A percentile compares a stretch with the other conserved stretches of the same genome.
Evolutionary conservation across 1,140 invertebrate genomes (phyloP).

Genomic region (Drosophila subobscura): DNA sequence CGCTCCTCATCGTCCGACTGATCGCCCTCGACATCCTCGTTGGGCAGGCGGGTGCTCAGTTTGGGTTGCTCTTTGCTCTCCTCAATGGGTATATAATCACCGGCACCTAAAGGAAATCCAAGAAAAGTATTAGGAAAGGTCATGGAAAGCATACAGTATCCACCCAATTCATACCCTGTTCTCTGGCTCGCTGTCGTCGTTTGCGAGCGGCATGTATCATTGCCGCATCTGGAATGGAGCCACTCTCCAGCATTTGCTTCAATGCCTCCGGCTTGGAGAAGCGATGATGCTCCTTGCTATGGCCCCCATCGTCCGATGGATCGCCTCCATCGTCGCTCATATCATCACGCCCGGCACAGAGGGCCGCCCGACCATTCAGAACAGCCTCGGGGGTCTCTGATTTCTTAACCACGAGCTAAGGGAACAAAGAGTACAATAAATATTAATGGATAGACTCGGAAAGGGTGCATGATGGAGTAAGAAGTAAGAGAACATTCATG

Average conservation of each 20-base stretch:
- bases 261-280: slow-evolving; percentile 88
- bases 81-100: slow-evolving; percentile 92
- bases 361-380: slow-evolving; percentile 91
- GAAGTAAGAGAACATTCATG: slow-evolving; percentile 12
- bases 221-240: slow-evolving; percentile 97
- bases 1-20: slow-evolving; percentile 88
- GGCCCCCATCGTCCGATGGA: slow-evolving; percentile 76
- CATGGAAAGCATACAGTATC: not conserved
- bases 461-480: not conserved
- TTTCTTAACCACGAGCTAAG: slow-evolving; percentile 86
- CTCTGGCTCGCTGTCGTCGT: slow-evolving; percentile 91
- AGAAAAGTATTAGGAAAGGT: too few species aligned
- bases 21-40: slow-evolving; percentile 95
- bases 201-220: slow-evolving; percentile 98
- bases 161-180: slow-evolving; percentile 61
- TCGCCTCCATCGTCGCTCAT: slow-evolving; percentile 90
- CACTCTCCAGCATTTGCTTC: slow-evolving; percentile 90
- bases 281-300: slow-evolving; percentile 83
- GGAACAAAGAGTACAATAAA: slow-evolving; percentile 12
- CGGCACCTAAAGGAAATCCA: slow-evolving; percentile 83
- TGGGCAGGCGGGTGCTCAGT: slow-evolving; percentile 87
- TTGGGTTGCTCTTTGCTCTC: slow-evolving; percentile 85
- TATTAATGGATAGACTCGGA: slow-evolving; percentile 25
- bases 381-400: slow-evolving; percentile 85
- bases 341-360: slow-evolving; percentile 90